Evolutionary conservation across 2,113 vertebrate genomes (phyloP), one percentile per base, ranked within the genome.

Genomic region (Piprites chloris): DNA sequence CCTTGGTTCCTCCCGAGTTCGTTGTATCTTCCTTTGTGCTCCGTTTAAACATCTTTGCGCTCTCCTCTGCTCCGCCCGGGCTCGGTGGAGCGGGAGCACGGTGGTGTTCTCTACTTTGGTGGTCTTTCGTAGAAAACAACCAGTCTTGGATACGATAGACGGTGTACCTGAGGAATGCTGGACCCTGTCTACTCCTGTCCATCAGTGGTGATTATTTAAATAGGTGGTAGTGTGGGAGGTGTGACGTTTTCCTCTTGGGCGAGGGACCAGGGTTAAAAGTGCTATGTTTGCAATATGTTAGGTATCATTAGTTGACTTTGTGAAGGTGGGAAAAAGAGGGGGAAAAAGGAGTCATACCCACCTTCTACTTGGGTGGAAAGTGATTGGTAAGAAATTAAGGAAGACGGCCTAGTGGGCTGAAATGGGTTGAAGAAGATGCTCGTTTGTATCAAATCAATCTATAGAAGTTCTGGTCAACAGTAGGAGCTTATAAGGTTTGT

Each of bases 1-100:
- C 73, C 74, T 61, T 69, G 66, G n/a, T 85, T 46, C 35, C 69
- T 94, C 81, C 66, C 67, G 53, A 65, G 69, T 7, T 89, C 37
- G 44, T 89, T 82, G 17, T 68, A 7, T 78, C 35, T 92, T 71
- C 76, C 80, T 95, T 96, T 96, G 95, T 97, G 86, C n/a, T 71
- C 33, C 28, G 8, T 74, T 92, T 65, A 75, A 85, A 85, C 49
- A 30, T 89, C 58, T 89, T 56, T 75, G 68, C 2, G 4, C 7
- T 71, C 47, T 67, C 16, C 14, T 85, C 67, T 93, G 66, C 74
- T 93, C 74, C 9, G 0, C 85, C 65, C 47, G 13, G 42, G 4
- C 62, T 79, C n/a, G 35, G 8, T 35, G 49, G 24, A 49, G n/a
- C 41, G 20, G 62, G 17, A 65, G 22, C 13, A 2, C 17, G 10